These are phyloP conservation scores for Vanessa atalanta DNA, from an alignment of 1,140 invertebrate species.

Conservation along the genomic window DNA sequence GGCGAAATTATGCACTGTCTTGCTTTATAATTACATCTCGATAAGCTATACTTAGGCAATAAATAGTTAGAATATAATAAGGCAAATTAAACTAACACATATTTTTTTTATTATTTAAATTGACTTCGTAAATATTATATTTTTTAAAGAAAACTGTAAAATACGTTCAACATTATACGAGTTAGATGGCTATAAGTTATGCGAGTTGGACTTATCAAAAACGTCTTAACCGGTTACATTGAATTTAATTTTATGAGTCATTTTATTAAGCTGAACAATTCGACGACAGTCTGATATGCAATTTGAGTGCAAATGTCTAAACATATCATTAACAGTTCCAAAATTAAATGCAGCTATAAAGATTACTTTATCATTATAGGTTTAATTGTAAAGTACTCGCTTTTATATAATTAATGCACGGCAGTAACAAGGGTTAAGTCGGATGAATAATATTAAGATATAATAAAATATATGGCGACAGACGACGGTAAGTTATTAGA, in stretches of 20 bases:
- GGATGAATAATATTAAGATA: no score
- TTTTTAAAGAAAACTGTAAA: no score
- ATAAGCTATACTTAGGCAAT: neutral
- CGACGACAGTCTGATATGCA: constrained; percentile 10
- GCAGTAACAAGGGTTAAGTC: neutral
- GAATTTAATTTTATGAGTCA: constrained; percentile 36
- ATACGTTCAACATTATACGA: neutral
- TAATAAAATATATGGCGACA: no score
- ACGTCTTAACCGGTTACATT: constrained; percentile 32
- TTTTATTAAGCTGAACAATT: constrained; percentile 31
- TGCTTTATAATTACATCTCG: neutral
- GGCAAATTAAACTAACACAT: no score
- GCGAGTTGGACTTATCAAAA: constrained; percentile 17
- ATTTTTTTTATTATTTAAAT: no score
- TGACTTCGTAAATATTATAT: no score
- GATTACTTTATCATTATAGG: neutral
- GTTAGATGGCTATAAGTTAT: constrained; percentile 5
- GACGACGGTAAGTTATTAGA: no score
- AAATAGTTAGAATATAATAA: neutral
- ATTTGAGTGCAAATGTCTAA: constrained; percentile 32
- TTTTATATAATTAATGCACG: neutral
- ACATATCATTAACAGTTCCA: constrained; percentile 2
- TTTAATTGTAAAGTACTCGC: neutral
- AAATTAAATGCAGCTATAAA: neutral
- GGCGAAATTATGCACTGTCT: neutral